Evolutionary conservation across 2,113 vertebrate genomes (phyloP).

Genomic region (Rhinogobius similis): DNA sequence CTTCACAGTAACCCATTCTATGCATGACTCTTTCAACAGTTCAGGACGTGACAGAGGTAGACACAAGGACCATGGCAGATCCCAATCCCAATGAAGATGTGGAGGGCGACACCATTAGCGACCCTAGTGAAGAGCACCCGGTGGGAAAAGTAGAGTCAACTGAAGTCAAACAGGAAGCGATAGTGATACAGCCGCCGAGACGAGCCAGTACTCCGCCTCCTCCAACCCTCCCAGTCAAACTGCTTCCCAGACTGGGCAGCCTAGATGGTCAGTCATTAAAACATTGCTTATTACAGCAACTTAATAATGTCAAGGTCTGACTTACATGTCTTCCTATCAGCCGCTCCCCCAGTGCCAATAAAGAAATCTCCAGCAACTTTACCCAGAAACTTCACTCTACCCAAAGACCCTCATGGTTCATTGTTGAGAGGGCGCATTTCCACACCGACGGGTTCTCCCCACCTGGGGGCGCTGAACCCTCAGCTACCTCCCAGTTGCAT

Average conservation of each 20-base stretch:
- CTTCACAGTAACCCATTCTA: conserved; percentile 8
- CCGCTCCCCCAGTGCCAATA: conserved; percentile 67
- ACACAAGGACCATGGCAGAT: conserved; percentile 56
- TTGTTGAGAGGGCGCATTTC: conserved; percentile 82
- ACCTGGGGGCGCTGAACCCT: conserved; percentile 82
- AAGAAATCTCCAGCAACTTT: conserved; percentile 82
- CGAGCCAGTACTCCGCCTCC: conserved; percentile 69
- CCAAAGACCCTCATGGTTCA: conserved; percentile 79
- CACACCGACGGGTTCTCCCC: conserved; percentile 90
- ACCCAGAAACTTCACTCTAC: conserved; percentile 81
- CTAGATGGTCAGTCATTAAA: conserved; percentile 70
- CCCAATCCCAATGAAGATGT: conserved; percentile 58
- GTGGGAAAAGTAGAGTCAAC: conserved; percentile 34
- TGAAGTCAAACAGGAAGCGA: conserved; percentile 52
- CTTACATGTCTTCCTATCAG: conserved; percentile 32
- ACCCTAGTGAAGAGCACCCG: conserved; percentile 34
- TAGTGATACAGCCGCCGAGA: conserved; percentile 41
- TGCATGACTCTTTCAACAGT: conserved; percentile 40
- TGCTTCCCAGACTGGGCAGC: conserved; percentile 76
- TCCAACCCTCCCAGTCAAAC: conserved; percentile 66
- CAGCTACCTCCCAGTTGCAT: conserved; percentile 93
- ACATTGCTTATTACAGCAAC: accelerated
- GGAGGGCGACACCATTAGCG: conserved; percentile 46
- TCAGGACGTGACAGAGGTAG: conserved; percentile 64
- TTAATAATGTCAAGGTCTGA: not conserved